phyloP scores from a whole-genome alignment of 2,797 vertebrate genomes.

The Acipenser oxyrinchus region DNA sequence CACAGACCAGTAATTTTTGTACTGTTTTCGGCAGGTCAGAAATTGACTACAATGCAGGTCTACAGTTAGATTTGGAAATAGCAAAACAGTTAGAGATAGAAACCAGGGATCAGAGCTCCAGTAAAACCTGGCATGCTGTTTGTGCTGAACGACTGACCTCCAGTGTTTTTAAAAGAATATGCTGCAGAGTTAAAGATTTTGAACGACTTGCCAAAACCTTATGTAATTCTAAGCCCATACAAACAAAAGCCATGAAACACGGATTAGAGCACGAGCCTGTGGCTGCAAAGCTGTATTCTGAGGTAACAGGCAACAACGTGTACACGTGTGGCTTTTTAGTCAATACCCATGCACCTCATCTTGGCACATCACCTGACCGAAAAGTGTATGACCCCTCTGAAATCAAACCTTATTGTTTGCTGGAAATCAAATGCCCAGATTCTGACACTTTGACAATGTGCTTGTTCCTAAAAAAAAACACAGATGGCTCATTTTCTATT shows the following conservation, averaged over 20 bases:
- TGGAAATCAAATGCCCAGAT: slow-evolving; percentile 18
- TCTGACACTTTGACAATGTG: not conserved
- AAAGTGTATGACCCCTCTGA: slow-evolving; percentile 2
- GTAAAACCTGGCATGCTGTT: slow-evolving; percentile 2
- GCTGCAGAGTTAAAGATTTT: no score
- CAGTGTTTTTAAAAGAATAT: slow-evolving; percentile 16
- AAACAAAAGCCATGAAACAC: slow-evolving; percentile 18
- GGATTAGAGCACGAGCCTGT: slow-evolving; percentile 11
- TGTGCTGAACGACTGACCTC: slow-evolving; percentile 12
- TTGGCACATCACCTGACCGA: slow-evolving; percentile 13
- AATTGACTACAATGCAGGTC: not conserved
- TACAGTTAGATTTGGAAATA: not conserved
- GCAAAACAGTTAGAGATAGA: slow-evolving; percentile 7
- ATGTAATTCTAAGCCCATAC: not conserved
- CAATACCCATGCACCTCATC: slow-evolving; percentile 18
- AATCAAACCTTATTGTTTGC: slow-evolving; percentile 12
- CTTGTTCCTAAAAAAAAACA: not conserved
- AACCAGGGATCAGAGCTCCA: slow-evolving; percentile 9
- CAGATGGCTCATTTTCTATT: slow-evolving; percentile 2
- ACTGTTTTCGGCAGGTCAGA: slow-evolving; percentile 1
- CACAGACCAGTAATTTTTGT: slow-evolving; percentile 1
- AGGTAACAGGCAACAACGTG: slow-evolving; percentile 15
- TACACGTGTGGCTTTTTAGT: slow-evolving; percentile 15
- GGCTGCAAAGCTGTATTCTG: slow-evolving; percentile 12
- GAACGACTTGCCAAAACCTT: not conserved